Evolutionary conservation across 2,113 vertebrate genomes (phyloP).

Genomic region (Pelodiscus sinensis): DNA sequence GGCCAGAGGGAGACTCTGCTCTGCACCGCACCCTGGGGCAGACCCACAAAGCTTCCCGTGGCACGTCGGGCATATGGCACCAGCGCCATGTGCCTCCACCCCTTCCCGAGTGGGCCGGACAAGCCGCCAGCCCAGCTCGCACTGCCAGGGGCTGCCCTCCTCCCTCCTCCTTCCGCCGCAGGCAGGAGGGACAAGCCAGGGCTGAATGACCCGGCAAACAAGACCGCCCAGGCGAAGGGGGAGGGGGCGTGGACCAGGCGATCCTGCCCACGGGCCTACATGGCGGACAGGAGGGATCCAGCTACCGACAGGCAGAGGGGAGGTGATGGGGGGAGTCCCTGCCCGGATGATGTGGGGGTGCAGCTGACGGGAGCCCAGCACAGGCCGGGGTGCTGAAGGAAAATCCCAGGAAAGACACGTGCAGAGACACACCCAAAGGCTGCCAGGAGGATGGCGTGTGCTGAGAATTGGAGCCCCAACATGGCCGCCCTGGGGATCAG

Average conservation of each 20-base stretch:
- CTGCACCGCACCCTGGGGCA: too few species aligned
- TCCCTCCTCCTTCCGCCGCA: too few species aligned
- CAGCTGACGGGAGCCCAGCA: neutral
- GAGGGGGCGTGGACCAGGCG: neutral
- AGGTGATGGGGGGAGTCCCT: neutral
- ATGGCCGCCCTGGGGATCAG: neutral
- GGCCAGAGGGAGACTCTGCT: neutral
- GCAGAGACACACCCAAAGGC: neutral
- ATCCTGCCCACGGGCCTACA: neutral
- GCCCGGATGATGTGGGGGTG: neutral
- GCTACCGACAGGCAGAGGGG: neutral
- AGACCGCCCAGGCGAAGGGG: neutral
- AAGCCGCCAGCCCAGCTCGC: neutral
- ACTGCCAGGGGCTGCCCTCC: neutral
- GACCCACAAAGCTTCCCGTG: neutral
- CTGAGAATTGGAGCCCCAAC: neutral
- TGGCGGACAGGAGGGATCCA: neutral
- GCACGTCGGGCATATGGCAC: too few species aligned
- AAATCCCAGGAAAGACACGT: accelerated
- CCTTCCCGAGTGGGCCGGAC: neutral
- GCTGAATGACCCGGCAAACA: neutral
- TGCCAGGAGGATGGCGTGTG: too few species aligned
- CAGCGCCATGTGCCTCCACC: too few species aligned
- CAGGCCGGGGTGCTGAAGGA: neutral
- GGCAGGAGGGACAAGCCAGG: neutral